Evolutionary conservation across 2,113 vertebrate species (phyloP).

Genomic region (Cynocephalus volans): DNA sequence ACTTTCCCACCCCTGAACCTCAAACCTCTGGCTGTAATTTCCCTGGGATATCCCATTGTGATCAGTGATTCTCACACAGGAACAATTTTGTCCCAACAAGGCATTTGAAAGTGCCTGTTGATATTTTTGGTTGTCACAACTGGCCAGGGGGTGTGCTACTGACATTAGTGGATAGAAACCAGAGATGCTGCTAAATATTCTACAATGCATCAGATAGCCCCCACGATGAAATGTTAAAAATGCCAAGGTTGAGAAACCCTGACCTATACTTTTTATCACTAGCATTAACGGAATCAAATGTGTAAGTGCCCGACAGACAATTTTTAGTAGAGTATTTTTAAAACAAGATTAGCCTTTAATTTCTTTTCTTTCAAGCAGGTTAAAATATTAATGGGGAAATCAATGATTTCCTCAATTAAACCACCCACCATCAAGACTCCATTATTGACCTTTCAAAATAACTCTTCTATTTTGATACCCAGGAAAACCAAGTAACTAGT

Average conservation of each 20-base stretch:
- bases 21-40: slow-evolving; percentile 23
- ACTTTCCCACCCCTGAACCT: background rate
- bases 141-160: too few relatives aligned
- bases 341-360: slow-evolving; percentile 50
- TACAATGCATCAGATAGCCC: too few relatives aligned
- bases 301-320: background rate
- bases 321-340: slow-evolving; percentile 59
- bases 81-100: background rate
- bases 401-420: slow-evolving; percentile 76
- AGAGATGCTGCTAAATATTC: background rate
- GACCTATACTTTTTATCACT: background rate
- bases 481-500: background rate
- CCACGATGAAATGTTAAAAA: background rate
- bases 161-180: background rate
- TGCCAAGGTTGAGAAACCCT: background rate
- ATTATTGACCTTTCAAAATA: slow-evolving; percentile 77
- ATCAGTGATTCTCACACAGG: background rate
- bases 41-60: background rate
- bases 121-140: background rate
- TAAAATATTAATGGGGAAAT: slow-evolving; percentile 84
- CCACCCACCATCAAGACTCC: slow-evolving; percentile 61
- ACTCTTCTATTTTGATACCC: slow-evolving; percentile 73
- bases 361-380: slow-evolving; percentile 60
- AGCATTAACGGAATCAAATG: background rate
- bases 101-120: background rate